Evolutionary conservation across 2,113 vertebrate species (phyloP).

Genomic region (Turdus rufiventris): DNA sequence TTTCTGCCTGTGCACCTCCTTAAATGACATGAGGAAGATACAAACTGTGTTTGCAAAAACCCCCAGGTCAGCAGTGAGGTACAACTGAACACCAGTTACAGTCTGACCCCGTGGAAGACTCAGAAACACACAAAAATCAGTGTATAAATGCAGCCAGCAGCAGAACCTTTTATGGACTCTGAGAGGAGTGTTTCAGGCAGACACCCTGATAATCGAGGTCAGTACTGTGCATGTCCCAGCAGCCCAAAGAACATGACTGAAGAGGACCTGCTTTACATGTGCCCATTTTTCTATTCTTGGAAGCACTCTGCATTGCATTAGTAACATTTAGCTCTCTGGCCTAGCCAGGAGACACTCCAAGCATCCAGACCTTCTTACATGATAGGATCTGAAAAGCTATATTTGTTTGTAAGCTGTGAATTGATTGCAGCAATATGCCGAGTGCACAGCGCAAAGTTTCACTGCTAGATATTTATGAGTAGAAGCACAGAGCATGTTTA

Average conservation of each 20-base stretch:
- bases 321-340: conserved; percentile 31
- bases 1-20: not conserved
- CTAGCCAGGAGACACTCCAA: conserved; percentile 20
- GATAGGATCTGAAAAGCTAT: conserved; percentile 25
- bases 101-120: not conserved
- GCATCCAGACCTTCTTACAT: conserved; percentile 25
- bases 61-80: not conserved
- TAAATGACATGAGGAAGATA: not conserved
- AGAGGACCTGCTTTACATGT: not conserved
- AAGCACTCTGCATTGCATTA: conserved; percentile 26
- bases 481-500: not conserved
- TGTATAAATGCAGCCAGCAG: not conserved
- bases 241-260: conserved; percentile 3
- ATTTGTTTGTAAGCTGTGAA: conserved; percentile 44
- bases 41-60: not conserved
- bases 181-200: not conserved
- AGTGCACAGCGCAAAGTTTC: not conserved
- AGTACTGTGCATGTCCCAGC: not conserved
- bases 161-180: not conserved
- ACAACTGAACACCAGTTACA: fast-evolving
- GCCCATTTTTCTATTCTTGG: conserved; percentile 60
- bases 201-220: not conserved
- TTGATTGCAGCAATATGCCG: not conserved
- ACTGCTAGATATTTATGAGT: not conserved
- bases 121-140: not conserved